Conservation (phyloP, 2,113 vertebrate species). For the Alectura lathami region DNA sequence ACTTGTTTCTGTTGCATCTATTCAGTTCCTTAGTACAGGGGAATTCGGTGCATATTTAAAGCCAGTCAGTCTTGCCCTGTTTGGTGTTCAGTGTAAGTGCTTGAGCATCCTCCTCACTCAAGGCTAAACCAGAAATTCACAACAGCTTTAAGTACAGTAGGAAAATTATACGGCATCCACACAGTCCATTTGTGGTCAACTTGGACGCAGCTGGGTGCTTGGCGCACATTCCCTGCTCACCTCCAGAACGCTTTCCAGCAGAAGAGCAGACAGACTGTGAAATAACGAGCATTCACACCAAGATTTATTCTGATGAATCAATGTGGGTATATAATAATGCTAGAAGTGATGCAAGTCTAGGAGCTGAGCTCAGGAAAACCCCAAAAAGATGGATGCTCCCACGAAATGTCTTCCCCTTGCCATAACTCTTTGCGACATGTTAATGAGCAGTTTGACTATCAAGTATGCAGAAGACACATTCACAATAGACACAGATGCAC, state of each 20-base stretch:
- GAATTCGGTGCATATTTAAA: fast-evolving
- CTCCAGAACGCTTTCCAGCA: background rate
- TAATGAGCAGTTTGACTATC: background rate
- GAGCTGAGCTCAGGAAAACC: background rate
- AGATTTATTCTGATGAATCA: background rate
- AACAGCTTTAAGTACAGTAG: background rate
- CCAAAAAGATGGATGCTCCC: background rate
- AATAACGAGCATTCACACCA: background rate
- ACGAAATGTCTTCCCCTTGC: background rate
- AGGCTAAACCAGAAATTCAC: background rate
- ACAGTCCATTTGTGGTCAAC: fast-evolving
- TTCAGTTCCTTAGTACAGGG: background rate
- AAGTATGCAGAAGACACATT: background rate
- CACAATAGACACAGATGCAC: background rate
- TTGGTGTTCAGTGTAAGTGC: background rate
- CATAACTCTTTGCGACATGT: background rate
- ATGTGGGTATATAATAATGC: background rate
- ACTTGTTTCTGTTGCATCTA: background rate
- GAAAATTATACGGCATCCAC: background rate
- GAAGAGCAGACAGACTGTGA: background rate
- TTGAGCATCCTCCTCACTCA: background rate
- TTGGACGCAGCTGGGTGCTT: background rate
- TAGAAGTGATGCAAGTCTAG: background rate
- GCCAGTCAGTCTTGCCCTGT: background rate
- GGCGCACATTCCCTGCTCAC: fast-evolving